Percentiles rank a stretch among this genome's conserved stretches.
Evolutionary conservation across 2,888 invertebrate species (phyloP).

Genomic region (Clunio marinus): DNA sequence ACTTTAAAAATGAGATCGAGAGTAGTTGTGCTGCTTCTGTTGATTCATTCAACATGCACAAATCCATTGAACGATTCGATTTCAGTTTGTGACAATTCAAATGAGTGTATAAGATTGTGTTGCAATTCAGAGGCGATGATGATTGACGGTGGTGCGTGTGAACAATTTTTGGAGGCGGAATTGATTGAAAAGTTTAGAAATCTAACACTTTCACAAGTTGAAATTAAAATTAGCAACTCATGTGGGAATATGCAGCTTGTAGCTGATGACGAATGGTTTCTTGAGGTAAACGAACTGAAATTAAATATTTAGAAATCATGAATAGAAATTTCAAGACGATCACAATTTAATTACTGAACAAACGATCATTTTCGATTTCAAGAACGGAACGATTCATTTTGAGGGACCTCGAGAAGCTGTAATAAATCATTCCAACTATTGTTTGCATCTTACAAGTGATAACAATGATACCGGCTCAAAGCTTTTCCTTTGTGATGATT

Average conservation of each 20-base stretch:
- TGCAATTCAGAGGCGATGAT: background rate
- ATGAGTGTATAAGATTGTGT: background rate
- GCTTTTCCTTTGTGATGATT: background rate
- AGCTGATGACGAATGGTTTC: background rate
- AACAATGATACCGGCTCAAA: background rate
- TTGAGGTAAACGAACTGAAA: background rate
- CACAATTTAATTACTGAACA: too few species aligned
- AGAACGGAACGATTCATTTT: background rate
- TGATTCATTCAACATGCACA: background rate
- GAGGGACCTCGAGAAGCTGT: background rate
- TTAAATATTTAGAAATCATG: background rate
- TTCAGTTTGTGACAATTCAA: background rate
- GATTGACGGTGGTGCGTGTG: background rate
- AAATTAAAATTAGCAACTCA: background rate
- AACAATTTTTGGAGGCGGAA: background rate
- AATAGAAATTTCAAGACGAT: background rate
- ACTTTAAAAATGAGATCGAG: background rate
- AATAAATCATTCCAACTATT: conserved; percentile 4
- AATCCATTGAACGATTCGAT: background rate
- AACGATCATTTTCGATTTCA: too few species aligned
- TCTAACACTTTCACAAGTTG: background rate
- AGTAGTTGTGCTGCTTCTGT: background rate
- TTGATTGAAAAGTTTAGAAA: background rate
- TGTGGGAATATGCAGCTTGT: background rate
- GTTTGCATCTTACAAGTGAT: conserved; percentile 18